A percentile compares a stretch with the other conserved stretches of the same genome.
Conservation (phyloP, 2,888 invertebrate genomes). For the Balanococcus diminutus region DNA sequence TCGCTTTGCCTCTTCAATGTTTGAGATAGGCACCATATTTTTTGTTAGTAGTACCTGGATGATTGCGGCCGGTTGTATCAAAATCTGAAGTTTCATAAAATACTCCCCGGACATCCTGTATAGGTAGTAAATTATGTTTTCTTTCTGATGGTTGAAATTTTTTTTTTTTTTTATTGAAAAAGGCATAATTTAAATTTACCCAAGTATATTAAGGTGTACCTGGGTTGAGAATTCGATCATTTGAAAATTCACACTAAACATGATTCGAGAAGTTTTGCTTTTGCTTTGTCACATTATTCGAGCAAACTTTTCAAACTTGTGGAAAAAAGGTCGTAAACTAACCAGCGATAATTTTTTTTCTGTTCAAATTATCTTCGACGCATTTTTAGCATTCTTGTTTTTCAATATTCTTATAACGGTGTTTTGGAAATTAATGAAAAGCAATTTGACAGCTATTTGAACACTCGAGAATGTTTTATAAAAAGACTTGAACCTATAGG, state of each 20-base stretch:
- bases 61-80: too few species aligned
- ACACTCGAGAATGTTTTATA: background rate
- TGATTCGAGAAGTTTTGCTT: background rate
- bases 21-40: too few species aligned
- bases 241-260: background rate
- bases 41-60: too few species aligned
- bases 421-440: slow-evolving; percentile 20
- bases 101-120: too few species aligned
- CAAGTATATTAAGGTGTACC: too few species aligned
- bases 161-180: too few species aligned
- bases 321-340: background rate
- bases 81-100: too few species aligned
- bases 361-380: background rate
- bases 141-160: too few species aligned
- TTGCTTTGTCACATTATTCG: background rate
- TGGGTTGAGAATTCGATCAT: background rate
- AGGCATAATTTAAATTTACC: too few species aligned
- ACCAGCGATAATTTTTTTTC: background rate
- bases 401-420: background rate
- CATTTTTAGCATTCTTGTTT: slow-evolving; percentile 10
- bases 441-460: background rate
- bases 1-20: too few species aligned
- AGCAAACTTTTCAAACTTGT: background rate
- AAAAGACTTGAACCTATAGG: background rate
- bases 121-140: too few species aligned